Evolutionary conservation across 2,113 vertebrate genomes (phyloP), one percentile per base, ranked within the genome.

Genomic region (Atlantisia rogersi): DNA sequence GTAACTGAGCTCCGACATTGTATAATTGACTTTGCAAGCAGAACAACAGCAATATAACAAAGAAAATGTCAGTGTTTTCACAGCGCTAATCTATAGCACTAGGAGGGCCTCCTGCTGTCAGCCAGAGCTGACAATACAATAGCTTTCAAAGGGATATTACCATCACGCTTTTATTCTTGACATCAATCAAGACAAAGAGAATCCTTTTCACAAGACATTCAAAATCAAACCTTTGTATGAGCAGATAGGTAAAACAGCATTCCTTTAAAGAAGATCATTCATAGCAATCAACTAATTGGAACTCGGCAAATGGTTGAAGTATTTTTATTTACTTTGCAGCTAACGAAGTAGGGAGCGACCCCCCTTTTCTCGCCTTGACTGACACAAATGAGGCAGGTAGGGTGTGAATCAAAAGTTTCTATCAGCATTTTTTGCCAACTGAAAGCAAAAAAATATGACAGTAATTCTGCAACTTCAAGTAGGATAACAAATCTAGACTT

Each of bases 171-270:
- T 98, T 97, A 98, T 98, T 98, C 98, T 97, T 97, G 98, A 98
- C 98, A 98, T 98, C 98, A 98, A 98, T 98, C 98, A 98, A 98
- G 98, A 98, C 98, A 98, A 98, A 98, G 98, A 98, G 97, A 98
- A 98, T 97, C 97, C 97, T 98, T 98, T 97, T 97, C 98, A 98
- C 92, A 92, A 98, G 98, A 98, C 97, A 96, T 98, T 98, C 97
- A 97, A 98, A 98, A 98, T 98, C 98, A 98, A 98, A 98, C 97
- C 97, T 97, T 97, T 96, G 96, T 96, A 92, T 35, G 81, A 96
- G 94, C 86, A 97, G 97, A 97, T 96, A 97, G 98, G 98, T 98
- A 97, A 98, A 98, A 97, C 97, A 96, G 97, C 95, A 88, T 96
- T 97, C 97, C 96, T 97, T 98, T 97, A 92, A 98, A 97, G 96